phyloP scores from a whole-genome alignment of 2,113 vertebrate species.

The Gymnocephalus cernua region DNA sequence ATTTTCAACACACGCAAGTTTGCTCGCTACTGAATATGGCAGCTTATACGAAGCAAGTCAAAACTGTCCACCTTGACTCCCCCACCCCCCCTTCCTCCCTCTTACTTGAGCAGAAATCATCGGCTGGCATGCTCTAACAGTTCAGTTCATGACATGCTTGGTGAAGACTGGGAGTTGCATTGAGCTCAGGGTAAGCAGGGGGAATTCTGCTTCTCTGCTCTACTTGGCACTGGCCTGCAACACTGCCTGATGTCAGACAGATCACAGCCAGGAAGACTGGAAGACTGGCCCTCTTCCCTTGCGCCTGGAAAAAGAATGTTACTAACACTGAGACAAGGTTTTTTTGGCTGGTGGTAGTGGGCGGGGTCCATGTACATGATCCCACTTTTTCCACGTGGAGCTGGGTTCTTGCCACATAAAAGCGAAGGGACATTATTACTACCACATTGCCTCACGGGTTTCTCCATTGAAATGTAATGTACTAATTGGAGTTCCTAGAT shows the following conservation, averaged over 20 bases:
- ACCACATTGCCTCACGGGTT: conserved; percentile 59
- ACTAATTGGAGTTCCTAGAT: conserved; percentile 62
- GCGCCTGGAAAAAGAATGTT: conserved; percentile 68
- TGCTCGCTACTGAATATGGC: conserved; percentile 34
- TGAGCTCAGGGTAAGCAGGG: conserved; percentile 66
- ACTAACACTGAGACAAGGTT: conserved; percentile 49
- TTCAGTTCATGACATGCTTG: conserved; percentile 73
- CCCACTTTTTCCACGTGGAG: conserved; percentile 56
- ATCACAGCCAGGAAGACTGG: conserved; percentile 76
- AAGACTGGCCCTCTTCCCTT: conserved; percentile 69
- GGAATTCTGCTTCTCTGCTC: conserved; percentile 78
- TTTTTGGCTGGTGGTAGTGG: conserved; percentile 1
- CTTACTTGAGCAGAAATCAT: conserved; percentile 47
- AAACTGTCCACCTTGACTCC: conserved; percentile 57
- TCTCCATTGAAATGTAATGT: conserved; percentile 42
- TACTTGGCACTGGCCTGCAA: conserved; percentile 72
- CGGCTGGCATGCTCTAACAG: conserved; percentile 62
- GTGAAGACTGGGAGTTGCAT: conserved; percentile 68
- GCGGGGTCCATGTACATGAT: conserved; percentile 44
- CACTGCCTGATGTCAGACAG: conserved; percentile 76
- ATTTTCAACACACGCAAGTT: conserved; percentile 11
- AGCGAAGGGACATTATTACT: conserved; percentile 54
- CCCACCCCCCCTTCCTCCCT: not conserved
- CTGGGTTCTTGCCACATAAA: conserved; percentile 69
- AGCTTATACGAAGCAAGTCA: conserved; percentile 37